Evolutionary conservation across 2,888 invertebrate genomes (phyloP).

Genomic region (Drosophila quinaria): DNA sequence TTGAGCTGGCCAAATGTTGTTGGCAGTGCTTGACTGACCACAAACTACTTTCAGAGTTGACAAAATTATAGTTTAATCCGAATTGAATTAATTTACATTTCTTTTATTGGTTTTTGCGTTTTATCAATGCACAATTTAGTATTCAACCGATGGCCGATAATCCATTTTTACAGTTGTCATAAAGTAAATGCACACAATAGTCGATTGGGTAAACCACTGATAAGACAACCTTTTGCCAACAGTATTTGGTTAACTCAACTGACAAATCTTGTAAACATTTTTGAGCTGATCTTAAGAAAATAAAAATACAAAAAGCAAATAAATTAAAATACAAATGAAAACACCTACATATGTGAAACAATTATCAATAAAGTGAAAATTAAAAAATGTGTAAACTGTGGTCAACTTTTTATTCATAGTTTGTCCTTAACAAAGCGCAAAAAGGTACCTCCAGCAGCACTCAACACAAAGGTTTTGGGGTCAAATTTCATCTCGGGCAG

Average conservation of each 20-base stretch:
- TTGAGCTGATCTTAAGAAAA: conserved; percentile 58
- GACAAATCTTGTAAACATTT: conserved; percentile 67
- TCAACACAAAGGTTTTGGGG: conserved; percentile 76
- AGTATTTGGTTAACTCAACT: conserved; percentile 48
- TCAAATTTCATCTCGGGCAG: conserved; percentile 75
- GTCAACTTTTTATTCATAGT: conserved; percentile 31
- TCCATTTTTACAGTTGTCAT: conserved; percentile 28
- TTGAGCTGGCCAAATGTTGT: conserved; percentile 52
- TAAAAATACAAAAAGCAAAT: conserved; percentile 14
- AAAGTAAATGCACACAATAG: conserved; percentile 14
- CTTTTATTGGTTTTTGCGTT: conserved; percentile 3
- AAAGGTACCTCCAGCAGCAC: conserved; percentile 78
- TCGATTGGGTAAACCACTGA: conserved; percentile 22
- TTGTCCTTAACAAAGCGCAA: conserved; percentile 73
- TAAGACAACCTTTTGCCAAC: conserved; percentile 37
- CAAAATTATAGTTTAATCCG: conserved; percentile 7
- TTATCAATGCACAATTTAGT: conserved; percentile 21
- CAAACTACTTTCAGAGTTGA: conserved; percentile 1
- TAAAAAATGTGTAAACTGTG: conserved; percentile 11
- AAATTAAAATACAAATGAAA: conserved; percentile 28
- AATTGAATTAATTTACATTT: conserved; percentile 6
- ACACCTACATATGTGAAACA: conserved; percentile 61
- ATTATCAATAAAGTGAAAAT: conserved; percentile 70
- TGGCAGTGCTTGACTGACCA: conserved; percentile 28
- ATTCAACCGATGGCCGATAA: conserved; percentile 32